Conservation (phyloP, 2,797 vertebrate genomes). For the Pantherophis alleghaniensis region DNA sequence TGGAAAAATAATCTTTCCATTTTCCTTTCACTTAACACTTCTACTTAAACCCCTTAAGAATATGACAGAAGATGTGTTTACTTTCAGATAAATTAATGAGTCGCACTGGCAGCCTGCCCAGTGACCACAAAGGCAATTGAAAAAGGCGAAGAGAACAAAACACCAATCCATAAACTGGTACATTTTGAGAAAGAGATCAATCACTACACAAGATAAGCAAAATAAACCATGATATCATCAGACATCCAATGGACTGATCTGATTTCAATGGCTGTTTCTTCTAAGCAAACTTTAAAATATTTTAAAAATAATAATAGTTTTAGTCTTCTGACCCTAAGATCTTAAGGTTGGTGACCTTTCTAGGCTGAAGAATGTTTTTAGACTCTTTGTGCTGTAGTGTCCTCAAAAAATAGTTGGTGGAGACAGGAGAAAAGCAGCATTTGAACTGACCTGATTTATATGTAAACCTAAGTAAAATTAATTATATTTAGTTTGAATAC, state of each 20-base stretch:
- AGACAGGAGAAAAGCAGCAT: neutral
- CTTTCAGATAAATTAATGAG: neutral
- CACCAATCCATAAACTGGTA: neutral
- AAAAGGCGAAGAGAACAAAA: neutral
- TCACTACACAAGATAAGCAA: neutral
- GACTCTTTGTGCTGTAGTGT: neutral
- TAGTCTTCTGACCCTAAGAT: neutral
- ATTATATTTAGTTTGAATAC: neutral
- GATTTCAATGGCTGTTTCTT: neutral
- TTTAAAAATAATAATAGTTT: neutral
- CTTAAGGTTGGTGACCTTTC: neutral
- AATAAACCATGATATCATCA: neutral
- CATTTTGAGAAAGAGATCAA: neutral
- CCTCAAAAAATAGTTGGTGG: neutral
- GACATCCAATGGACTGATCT: neutral
- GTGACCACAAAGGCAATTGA: neutral
- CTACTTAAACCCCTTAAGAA: neutral
- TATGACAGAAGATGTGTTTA: neutral
- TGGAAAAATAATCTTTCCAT: neutral
- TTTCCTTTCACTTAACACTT: neutral
- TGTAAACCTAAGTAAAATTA: neutral
- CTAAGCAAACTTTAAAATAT: neutral
- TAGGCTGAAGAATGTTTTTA: neutral
- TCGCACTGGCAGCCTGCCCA: neutral
- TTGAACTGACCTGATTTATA: neutral